A percentile compares a stretch with the other conserved stretches of the same genome.
Evolutionary conservation across 2,888 invertebrate genomes (phyloP).

Genomic region (Hanleya hanleyi): DNA sequence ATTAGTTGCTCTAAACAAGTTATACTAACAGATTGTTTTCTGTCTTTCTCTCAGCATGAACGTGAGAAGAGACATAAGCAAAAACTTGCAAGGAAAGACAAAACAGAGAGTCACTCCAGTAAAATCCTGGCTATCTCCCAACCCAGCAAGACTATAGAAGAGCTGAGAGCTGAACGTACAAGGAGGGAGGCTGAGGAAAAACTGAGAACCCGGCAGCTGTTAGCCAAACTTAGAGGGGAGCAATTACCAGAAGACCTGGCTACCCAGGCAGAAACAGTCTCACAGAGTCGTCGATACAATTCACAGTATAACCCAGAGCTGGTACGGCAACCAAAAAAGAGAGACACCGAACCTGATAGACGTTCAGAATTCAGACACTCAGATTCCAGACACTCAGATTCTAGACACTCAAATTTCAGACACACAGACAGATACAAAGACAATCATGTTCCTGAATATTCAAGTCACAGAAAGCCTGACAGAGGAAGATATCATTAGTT

Average conservation of each 20-base stretch:
- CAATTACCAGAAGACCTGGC: slow-evolving; percentile 17
- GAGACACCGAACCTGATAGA: no score
- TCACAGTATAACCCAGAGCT: slow-evolving; percentile 93
- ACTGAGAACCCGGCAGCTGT: slow-evolving; percentile 80
- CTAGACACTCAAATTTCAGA: no score
- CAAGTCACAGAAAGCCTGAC: no score
- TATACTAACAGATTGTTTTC: no score
- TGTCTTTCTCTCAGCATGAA: no score
- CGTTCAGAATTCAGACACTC: no score
- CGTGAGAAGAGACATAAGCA: no score
- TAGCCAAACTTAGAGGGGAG: slow-evolving; percentile 82
- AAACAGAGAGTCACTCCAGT: slow-evolving; percentile 50
- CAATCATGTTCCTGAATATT: no score
- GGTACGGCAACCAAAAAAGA: slow-evolving; percentile 48
- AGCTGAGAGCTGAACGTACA: slow-evolving; percentile 85
- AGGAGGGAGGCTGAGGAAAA: slow-evolving; percentile 88
- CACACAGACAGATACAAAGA: no score
- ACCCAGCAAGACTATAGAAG: slow-evolving; percentile 76
- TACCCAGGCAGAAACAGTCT: slow-evolving; percentile 29
- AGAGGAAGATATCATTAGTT: no score
- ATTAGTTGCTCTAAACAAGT: no score
- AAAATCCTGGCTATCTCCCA: slow-evolving; percentile 40
- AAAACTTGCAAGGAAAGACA: slow-evolving; percentile 25
- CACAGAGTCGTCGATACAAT: slow-evolving; percentile 84
- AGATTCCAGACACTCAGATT: no score